phyloP scores from a whole-genome alignment of 2,113 vertebrate genomes.

The Steatornis caripensis region DNA sequence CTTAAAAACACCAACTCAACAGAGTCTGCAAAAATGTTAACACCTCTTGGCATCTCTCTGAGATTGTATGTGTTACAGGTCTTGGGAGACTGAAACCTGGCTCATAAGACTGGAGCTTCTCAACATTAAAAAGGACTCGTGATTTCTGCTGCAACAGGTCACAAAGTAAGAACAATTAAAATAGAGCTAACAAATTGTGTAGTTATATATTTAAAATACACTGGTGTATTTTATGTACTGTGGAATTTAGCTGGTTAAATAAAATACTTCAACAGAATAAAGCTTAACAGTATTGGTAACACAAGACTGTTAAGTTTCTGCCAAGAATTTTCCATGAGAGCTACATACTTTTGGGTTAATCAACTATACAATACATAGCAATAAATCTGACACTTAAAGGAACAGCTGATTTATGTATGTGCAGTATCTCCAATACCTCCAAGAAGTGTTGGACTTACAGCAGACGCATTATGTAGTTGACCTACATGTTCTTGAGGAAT shows the following conservation, averaged over 20 bases:
- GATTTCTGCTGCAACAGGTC: not conserved
- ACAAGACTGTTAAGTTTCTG: not conserved
- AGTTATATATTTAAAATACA: not conserved
- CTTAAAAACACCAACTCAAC: fast-evolving
- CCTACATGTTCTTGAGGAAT: not conserved
- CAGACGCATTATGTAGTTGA: not conserved
- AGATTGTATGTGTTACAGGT: not conserved
- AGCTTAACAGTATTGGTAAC: not conserved
- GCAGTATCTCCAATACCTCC: not conserved
- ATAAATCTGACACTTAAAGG: not conserved
- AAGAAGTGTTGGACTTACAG: not conserved
- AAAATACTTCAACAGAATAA: not conserved
- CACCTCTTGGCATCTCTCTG: not conserved
- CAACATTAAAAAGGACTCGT: not conserved
- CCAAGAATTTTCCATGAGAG: not conserved
- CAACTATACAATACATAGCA: not conserved
- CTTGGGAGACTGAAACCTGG: not conserved
- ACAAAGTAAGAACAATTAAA: not conserved
- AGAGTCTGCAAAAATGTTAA: not conserved
- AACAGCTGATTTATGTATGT: not conserved
- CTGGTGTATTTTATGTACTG: no score
- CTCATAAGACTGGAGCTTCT: not conserved
- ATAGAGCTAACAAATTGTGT: not conserved
- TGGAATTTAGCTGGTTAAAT: not conserved
- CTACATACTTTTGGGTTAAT: not conserved